These are phyloP conservation scores for Myxocyprinus asiaticus DNA, from an alignment of 2,113 vertebrate genomes.

Conservation along the genomic window DNA sequence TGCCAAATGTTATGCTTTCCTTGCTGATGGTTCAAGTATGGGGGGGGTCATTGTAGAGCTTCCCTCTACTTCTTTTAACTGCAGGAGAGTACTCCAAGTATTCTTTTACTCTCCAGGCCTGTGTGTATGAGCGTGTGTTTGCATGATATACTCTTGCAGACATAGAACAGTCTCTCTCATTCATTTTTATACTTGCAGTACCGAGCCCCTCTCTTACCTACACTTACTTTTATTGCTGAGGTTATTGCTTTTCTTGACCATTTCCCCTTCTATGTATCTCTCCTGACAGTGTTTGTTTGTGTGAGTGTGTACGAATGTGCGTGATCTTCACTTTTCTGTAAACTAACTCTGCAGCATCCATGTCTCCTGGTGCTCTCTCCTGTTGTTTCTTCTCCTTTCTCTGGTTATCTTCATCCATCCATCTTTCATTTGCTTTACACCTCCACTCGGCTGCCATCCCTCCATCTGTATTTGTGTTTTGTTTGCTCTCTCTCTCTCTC, in stretches of 20 bases:
- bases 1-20: too few relatives aligned
- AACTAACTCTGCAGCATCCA: constrained; percentile 36
- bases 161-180: background rate
- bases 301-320: background rate
- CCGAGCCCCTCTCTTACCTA: background rate
- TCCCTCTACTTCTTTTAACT: too few relatives aligned
- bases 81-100: too few relatives aligned
- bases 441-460: background rate
- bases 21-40: too few relatives aligned
- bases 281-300: constrained; percentile 24
- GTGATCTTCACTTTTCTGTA: constrained; percentile 32
- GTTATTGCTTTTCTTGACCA: constrained; percentile 51
- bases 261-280: constrained; percentile 29
- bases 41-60: too few relatives aligned
- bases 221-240: constrained; percentile 45
- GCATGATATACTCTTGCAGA: too few relatives aligned
- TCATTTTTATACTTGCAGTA: background rate
- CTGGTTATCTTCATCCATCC: background rate
- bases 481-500: background rate
- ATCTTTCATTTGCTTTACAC: constrained; percentile 3
- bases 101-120: too few relatives aligned
- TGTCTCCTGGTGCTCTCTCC: constrained; percentile 17
- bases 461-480: constrained; percentile 28
- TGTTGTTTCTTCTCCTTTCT: background rate
- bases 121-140: too few relatives aligned